phyloP scores from a whole-genome alignment of 2,888 invertebrate species.

The Hydropsyche betteni region DNA sequence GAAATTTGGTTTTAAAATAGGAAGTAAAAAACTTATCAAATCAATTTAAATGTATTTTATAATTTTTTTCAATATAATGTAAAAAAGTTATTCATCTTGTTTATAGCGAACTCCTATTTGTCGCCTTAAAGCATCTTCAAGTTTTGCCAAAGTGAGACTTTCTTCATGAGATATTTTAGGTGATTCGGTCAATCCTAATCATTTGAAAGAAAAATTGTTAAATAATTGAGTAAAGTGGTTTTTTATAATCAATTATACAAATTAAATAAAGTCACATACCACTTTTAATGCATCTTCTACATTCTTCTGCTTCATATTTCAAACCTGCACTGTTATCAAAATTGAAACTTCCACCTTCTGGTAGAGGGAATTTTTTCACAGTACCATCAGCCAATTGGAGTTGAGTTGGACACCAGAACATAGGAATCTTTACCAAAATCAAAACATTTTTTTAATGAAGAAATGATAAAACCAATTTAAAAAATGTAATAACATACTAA shows the following conservation, averaged over 20 bases:
- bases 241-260: background rate
- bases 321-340: conserved; percentile 77
- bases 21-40: background rate
- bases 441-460: background rate
- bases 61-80: conserved; percentile 42
- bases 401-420: conserved; percentile 75
- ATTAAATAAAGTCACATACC: conserved; percentile 54
- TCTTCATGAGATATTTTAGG: conserved; percentile 72
- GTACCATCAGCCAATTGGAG: conserved; percentile 67
- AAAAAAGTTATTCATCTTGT: conserved; percentile 58
- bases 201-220: conserved; percentile 9
- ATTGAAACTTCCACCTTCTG: conserved; percentile 67
- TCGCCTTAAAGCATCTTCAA: conserved; percentile 76
- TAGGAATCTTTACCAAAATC: conserved; percentile 57
- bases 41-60: background rate
- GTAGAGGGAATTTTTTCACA: conserved; percentile 68
- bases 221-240: background rate
- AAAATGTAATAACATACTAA: conserved; percentile 54
- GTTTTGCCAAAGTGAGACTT: conserved; percentile 73
- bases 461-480: background rate
- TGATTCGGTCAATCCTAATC: conserved; percentile 72
- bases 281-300: conserved; percentile 71
- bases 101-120: conserved; percentile 72
- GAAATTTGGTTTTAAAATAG: no score
- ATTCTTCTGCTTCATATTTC: conserved; percentile 79